Evolutionary conservation across 2,113 vertebrate species (phyloP), one percentile per base, ranked within the genome.

Genomic region (Dicaeum eximium): DNA sequence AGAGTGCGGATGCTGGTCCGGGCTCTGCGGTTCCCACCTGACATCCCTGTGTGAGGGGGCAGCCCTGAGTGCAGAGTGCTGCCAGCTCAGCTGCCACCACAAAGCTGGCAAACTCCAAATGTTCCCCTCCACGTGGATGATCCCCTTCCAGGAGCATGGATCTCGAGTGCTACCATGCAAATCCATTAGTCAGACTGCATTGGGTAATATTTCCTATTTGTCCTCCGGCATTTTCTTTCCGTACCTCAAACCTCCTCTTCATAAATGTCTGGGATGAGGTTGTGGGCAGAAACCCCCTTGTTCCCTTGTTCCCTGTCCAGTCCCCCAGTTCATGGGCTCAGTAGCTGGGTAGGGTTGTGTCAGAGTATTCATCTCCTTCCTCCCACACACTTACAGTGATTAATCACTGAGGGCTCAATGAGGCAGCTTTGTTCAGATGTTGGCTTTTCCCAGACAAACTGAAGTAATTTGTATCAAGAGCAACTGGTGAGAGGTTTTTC

Each of bases 1-100:
- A 18, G 60, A 2, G 3, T 13, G 13, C 0, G 0, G 82, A 66
- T 1, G 3, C 24, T n/a, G 31, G 18, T 35, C 8, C 8, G 1
- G 42, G 33, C 25, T 14, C 44, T 70, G 38, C 51, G 71, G 17
- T 33, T 71, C 28, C 22, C 51, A 61, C 58, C 57, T 14, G 6
- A 11, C 0, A 2, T 6, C 2, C 9, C 21, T 37, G 56, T 1
- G 2, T 3, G 28, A 73, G 33, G 2, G 4, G 48, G 31, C 70
- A 81, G 51, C 56, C 53, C 47, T 38, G 61, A 65, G 44, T 4
- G 19, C 60, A 30, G 9, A 56, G 42, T 13, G 18, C 14, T 64
- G 73, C 72, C 0, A 0, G 9, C 60, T 72, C 30, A 28, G n/a
- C 3, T 33, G 40, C 53, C 56, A 65, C 30, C 42, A 40, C 42